phyloP scores from a whole-genome alignment of 2,797 vertebrate genomes.

The Rhodeus uyekii region DNA sequence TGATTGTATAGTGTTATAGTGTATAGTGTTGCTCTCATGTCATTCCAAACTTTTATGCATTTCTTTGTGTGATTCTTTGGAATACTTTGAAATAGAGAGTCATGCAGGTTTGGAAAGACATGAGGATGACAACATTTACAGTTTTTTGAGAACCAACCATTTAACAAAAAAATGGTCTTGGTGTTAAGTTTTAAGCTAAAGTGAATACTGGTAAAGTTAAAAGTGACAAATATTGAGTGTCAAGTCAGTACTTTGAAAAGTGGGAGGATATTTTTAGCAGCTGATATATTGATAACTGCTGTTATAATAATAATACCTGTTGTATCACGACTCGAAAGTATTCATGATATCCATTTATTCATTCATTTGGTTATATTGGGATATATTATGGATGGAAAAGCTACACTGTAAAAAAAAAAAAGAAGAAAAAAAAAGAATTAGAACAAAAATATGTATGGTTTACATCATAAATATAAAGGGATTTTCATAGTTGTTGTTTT shows the following conservation, averaged over 20 bases:
- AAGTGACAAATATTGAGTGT: neutral
- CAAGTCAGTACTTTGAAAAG: neutral
- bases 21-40: too few relatives aligned
- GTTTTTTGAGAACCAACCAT: neutral
- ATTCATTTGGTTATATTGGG: neutral
- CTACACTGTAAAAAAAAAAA: neutral
- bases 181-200: neutral
- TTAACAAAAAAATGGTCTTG: neutral
- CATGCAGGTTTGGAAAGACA: neutral
- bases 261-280: neutral
- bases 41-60: too few relatives aligned
- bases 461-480: too few relatives aligned
- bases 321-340: neutral
- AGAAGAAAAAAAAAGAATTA: too few relatives aligned
- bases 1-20: too few relatives aligned
- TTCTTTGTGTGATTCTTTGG: neutral
- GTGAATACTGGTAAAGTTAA: neutral
- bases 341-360: neutral
- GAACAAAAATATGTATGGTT: too few relatives aligned
- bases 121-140: neutral
- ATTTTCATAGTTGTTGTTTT: too few relatives aligned
- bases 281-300: neutral
- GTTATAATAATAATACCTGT: neutral
- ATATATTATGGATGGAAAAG: neutral
- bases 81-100: neutral